phyloP scores from a whole-genome alignment of 2,888 invertebrate species.

The Cistogaster globosa region DNA sequence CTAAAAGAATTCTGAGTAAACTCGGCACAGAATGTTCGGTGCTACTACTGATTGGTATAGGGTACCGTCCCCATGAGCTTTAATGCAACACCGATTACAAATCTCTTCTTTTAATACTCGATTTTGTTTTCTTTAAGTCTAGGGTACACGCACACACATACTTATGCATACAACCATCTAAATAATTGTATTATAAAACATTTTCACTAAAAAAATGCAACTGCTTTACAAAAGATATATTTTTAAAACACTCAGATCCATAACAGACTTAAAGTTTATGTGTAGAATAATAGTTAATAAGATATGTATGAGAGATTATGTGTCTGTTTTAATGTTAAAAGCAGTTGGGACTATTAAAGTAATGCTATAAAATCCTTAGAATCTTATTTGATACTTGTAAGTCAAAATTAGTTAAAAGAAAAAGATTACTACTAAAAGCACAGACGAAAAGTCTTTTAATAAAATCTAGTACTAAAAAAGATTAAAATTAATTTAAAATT shows the following conservation, averaged over 20 bases:
- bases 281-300: constrained; percentile 31
- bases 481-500: constrained; percentile 16
- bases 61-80: constrained; percentile 2
- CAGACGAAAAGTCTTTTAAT: constrained; percentile 20
- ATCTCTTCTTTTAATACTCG: constrained; percentile 37
- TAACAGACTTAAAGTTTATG: constrained; percentile 14
- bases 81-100: constrained; percentile 32
- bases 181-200: constrained; percentile 46
- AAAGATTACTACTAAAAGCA: constrained; percentile 25
- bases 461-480: constrained; percentile 9
- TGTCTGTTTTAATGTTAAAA: constrained; percentile 40
- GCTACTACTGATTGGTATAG: neutral
- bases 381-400: constrained; percentile 54
- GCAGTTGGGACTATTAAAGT: constrained; percentile 70
- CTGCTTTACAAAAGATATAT: neutral
- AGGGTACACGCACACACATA: neutral
- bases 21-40: no score
- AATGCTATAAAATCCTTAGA: constrained; percentile 68
- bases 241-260: neutral
- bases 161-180: constrained; percentile 12
- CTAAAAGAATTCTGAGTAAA: no score
- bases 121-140: constrained; percentile 11
- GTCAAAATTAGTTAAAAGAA: constrained; percentile 34
- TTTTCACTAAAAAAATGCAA: no score
- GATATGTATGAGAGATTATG: constrained; percentile 17